These are phyloP conservation scores for Allacma fusca DNA, from an alignment of 2,888 invertebrate genomes.

Conservation along the genomic window DNA sequence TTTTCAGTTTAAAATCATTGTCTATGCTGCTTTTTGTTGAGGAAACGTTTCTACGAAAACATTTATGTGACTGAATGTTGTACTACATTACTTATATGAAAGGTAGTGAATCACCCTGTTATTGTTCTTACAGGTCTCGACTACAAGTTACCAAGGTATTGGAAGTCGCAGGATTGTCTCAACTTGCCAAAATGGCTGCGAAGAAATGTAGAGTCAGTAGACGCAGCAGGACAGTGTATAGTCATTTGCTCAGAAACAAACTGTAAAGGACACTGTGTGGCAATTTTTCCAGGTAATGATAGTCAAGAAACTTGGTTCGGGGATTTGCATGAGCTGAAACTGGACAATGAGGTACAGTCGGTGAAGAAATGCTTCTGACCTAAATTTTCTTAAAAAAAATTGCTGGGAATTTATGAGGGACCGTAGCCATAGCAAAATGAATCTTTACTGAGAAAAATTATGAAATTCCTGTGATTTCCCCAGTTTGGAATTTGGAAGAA, in stretches of 20 bases:
- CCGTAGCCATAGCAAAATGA: too few species aligned
- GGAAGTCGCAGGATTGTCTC: not conserved
- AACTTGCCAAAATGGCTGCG: not conserved
- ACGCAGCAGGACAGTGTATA: not conserved
- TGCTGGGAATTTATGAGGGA: too few species aligned
- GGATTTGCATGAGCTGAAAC: not conserved
- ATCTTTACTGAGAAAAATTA: too few species aligned
- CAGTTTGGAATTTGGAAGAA: too few species aligned
- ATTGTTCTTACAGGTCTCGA: not conserved
- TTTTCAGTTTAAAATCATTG: too few species aligned
- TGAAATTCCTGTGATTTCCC: too few species aligned
- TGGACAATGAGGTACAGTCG: not conserved
- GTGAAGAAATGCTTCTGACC: not conserved
- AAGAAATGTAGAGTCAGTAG: not conserved
- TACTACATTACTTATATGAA: not conserved
- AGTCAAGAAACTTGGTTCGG: constrained; percentile 8
- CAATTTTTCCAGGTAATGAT: constrained; percentile 1
- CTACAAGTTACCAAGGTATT: not conserved
- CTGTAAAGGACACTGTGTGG: not conserved
- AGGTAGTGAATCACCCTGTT: not conserved
- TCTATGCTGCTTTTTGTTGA: too few species aligned
- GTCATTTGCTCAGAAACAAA: not conserved
- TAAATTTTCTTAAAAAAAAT: too few species aligned
- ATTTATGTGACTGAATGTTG: too few species aligned
- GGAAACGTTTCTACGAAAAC: too few species aligned